Conservation (phyloP, 2,888 invertebrate genomes). For the Actias luna region DNA sequence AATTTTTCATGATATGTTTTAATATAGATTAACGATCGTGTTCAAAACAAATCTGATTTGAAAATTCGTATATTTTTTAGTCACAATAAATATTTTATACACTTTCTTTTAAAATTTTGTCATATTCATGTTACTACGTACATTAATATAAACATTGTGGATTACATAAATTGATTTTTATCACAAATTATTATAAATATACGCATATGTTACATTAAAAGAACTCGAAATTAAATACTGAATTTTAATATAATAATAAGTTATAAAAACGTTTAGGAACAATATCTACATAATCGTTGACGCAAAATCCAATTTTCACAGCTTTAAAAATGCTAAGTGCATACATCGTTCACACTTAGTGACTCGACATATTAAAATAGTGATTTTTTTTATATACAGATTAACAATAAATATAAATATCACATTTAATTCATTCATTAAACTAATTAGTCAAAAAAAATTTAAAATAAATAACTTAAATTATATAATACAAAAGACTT, state of each 20-base stretch:
- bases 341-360: slow-evolving; percentile 31
- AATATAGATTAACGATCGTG: not conserved
- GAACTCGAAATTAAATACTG: not conserved
- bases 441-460: slow-evolving; percentile 33
- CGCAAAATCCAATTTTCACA: slow-evolving; percentile 68
- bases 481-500: slow-evolving; percentile 36
- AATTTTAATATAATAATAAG: not conserved
- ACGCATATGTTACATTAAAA: not conserved
- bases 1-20: not conserved
- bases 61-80: slow-evolving; percentile 34
- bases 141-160: not conserved
- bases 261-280: not conserved
- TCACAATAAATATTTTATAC: slow-evolving; percentile 62
- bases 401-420: slow-evolving; percentile 32
- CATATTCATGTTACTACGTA: slow-evolving; percentile 17
- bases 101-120: slow-evolving; percentile 24
- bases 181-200: slow-evolving; percentile 1
- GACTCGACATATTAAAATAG: slow-evolving; percentile 33
- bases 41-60: slow-evolving; percentile 25
- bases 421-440: slow-evolving; percentile 40
- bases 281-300: not conserved
- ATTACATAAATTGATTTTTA: not conserved
- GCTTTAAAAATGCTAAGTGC: slow-evolving; percentile 58
- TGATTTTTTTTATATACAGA: slow-evolving; percentile 16
- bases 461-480: slow-evolving; percentile 75